phyloP scores from a whole-genome alignment of 1,140 invertebrate species.

The Physella acuta region DNA sequence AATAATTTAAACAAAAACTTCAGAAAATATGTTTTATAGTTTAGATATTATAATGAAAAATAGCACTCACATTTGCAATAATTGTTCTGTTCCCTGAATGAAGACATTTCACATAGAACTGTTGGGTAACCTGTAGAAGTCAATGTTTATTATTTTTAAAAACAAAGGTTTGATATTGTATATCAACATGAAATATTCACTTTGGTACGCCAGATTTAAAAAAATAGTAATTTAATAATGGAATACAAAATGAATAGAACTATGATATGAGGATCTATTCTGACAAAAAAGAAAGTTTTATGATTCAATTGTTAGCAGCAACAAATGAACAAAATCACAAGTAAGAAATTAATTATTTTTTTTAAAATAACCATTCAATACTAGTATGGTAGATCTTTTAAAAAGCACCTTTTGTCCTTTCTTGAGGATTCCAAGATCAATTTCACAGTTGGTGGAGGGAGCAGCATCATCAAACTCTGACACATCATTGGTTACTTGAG shows the following conservation, averaged over 20 bases:
- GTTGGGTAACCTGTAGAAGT: slow-evolving; percentile 32
- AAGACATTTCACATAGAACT: slow-evolving; percentile 51
- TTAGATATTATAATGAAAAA: no score
- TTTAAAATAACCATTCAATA: not conserved
- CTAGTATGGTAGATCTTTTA: no score
- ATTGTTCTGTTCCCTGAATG: slow-evolving; percentile 45
- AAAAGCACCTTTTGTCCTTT: slow-evolving; percentile 39
- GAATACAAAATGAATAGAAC: not conserved
- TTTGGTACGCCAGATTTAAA: no score
- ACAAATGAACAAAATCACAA: not conserved
- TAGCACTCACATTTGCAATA: slow-evolving; percentile 38
- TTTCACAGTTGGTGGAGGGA: slow-evolving; percentile 30
- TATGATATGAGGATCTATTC: no score
- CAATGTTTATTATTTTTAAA: no score
- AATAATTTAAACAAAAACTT: no score
- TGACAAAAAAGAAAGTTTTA: no score
- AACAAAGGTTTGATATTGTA: no score
- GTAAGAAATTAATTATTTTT: not conserved
- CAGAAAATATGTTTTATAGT: no score
- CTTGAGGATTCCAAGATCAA: slow-evolving; percentile 38
- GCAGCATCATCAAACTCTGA: slow-evolving; percentile 48
- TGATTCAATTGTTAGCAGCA: no score
- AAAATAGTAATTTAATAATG: not conserved
- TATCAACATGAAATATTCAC: no score
- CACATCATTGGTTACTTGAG: slow-evolving; percentile 46